Percentiles rank a stretch among this genome's conserved stretches.
Conservation (phyloP, 2,888 invertebrate species). For the Hydrotaea cyrtoneurina region DNA sequence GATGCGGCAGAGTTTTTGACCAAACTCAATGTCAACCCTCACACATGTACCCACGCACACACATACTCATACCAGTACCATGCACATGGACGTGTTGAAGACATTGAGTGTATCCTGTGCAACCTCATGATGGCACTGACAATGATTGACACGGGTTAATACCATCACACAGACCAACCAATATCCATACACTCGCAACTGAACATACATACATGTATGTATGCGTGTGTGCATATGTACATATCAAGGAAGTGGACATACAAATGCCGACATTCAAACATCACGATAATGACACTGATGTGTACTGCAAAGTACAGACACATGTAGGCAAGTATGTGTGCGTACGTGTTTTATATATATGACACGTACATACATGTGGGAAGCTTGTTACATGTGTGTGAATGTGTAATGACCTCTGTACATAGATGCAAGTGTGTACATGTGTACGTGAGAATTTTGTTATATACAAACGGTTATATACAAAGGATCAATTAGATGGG, state of each 20-base stretch:
- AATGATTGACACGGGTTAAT: slow-evolving; percentile 60
- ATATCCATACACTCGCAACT: not conserved
- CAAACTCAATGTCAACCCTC: slow-evolving; percentile 34
- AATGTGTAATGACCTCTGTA: no score
- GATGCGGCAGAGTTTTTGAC: not conserved
- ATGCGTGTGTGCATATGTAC: not conserved
- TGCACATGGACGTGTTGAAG: slow-evolving; percentile 3
- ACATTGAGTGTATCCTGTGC: slow-evolving; percentile 12
- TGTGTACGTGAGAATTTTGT: not conserved
- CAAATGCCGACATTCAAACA: not conserved
- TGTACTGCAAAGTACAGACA: not conserved
- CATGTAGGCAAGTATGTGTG: not conserved
- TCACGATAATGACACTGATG: slow-evolving; percentile 3
- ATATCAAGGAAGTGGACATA: not conserved
- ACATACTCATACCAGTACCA: not conserved
- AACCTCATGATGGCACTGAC: slow-evolving; percentile 52
- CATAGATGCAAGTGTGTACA: not conserved
- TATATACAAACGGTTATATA: not conserved
- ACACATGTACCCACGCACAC: not conserved
- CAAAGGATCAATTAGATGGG: slow-evolving; percentile 33
- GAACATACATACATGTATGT: not conserved
- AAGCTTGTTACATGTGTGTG: no score
- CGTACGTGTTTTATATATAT: not conserved
- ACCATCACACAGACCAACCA: slow-evolving; percentile 10
- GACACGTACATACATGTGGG: no score